Base-by-base conservation (phyloP, 2,888 invertebrate species). In the Lissonota sp. region DNA sequence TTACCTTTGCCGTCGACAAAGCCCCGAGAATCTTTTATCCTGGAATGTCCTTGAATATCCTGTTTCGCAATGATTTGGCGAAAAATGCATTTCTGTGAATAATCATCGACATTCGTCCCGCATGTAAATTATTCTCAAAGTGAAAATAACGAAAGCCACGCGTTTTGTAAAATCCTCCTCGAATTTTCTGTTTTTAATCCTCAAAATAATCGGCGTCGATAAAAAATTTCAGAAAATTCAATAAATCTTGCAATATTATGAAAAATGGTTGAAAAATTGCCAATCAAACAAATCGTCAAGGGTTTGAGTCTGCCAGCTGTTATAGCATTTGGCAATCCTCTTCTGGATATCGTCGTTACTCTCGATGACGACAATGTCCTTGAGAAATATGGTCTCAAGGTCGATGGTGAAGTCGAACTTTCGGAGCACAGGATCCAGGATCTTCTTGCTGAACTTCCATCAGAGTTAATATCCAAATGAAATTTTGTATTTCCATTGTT, bases 291-390 rank as follows among this genome's bases (percentile, higher is more conserved):
- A 80, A 78, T 84, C 14, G 76, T 88, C 7, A 69, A 82, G 40
- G 74, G 71, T 12, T 80, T 89, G 5, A 79, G 86, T 16, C 67
- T 82, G n/a, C 91, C 92, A 55, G 86, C 88, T 7, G 84, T 92
- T 12, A 81, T 90, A 76, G 88, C 90, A 58, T 92, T 93, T 70
- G 93, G 92, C 10, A 92, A 93, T 87, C 92, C 93, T 14, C 79
- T 93, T 26, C 69, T 93, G 66, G 93, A 93, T 82, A 87, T 91
- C 37, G 84, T 86, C 14, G 86, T 91, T 3, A 84, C 82, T 12
- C 70, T 89, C 12, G 81, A 87, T 3, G 88, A 90, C 79, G 86
- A 87, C 6, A 86, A 91, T 70, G 83, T 90, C n/a, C 67, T 90
- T 39, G 83, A 88, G 7, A 90, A 91, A 63, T 90, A 90, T 79